These are phyloP conservation scores for Minunthozetes semirufus DNA, from an alignment of 2,888 invertebrate species.

Conservation along the genomic window DNA sequence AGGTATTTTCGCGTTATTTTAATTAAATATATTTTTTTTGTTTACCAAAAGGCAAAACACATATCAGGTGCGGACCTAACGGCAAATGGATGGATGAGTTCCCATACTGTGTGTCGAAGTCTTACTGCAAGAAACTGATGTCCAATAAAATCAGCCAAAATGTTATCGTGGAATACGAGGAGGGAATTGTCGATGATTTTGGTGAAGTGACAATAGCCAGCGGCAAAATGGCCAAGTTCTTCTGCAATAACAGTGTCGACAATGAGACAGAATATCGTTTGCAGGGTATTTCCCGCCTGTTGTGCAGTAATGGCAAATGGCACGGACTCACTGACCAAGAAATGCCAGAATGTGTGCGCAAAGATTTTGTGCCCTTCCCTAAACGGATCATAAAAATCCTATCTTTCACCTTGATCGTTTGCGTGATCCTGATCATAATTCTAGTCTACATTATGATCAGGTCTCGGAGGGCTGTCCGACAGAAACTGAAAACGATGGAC, in stretches of 20 bases:
- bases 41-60: neutral
- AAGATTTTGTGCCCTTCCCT: neutral
- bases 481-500: neutral
- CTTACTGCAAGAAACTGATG: neutral
- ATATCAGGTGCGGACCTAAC: conserved; percentile 11
- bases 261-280: neutral
- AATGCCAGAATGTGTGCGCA: neutral
- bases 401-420: neutral
- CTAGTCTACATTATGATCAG: neutral
- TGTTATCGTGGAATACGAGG: neutral
- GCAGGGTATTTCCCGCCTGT: neutral
- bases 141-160: neutral
- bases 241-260: neutral
- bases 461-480: neutral
- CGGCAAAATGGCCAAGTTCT: neutral
- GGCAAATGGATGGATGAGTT: conserved; percentile 17
- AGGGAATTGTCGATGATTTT: neutral
- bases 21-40: too few species aligned
- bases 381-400: neutral
- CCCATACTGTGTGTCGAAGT: neutral
- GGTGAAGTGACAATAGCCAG: neutral
- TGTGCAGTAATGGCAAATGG: conserved; percentile 7
- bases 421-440: neutral
- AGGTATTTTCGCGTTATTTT: too few species aligned
- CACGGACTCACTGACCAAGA: neutral